Base-by-base conservation (phyloP, 2,797 vertebrate genomes). In the Characodon lateralis region DNA sequence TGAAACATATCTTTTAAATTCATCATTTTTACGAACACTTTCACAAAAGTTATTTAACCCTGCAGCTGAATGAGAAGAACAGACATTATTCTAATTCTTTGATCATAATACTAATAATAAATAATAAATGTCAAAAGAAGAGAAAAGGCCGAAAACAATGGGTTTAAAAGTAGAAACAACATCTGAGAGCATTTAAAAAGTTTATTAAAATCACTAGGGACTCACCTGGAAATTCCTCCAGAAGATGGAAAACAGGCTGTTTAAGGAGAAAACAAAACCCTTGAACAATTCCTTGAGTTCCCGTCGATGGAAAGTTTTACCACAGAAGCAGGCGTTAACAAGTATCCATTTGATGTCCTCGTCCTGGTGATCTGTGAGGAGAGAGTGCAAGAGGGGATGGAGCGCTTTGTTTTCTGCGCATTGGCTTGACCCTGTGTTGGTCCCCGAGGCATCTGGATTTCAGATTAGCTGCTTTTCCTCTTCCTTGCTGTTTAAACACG, bases 371-470 rank as follows among this genome's bases (percentile, higher is more conserved):
- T 78, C 84, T 88, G 89, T 81, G 81, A 89, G 91, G 69, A 77
- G 81, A 74, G 76, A 79, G 80, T 58, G 71, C 68, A 46, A 73
- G 80, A 77, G 51, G 41, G 74, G 89, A 89, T 83, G 83, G 61
- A 81, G 81, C 1, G 2, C 63, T 71, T 16, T 72, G 6, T 85
- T 1, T 77, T 77, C 6, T 69, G 74, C 31, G 82, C 53, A 81
- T 87, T 53, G 79, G 77, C 85, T 82, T 91, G 88, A 93, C 92
- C 90, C 85, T 90, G 85, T 84, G 85, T 78, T 85, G 87, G 81
- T 93, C 87, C 78, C 84, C 8, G 43, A 85, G 68, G 89, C 93
- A 94, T 94, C 93, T 94, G 93, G 93, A 91, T 92, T 94, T 93
- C 86, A 91, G 88, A 91, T 94, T 81, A 92, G 48, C 84, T 75